Conservation (phyloP, 2,113 vertebrate species). For the Acanthochromis polyacanthus region DNA sequence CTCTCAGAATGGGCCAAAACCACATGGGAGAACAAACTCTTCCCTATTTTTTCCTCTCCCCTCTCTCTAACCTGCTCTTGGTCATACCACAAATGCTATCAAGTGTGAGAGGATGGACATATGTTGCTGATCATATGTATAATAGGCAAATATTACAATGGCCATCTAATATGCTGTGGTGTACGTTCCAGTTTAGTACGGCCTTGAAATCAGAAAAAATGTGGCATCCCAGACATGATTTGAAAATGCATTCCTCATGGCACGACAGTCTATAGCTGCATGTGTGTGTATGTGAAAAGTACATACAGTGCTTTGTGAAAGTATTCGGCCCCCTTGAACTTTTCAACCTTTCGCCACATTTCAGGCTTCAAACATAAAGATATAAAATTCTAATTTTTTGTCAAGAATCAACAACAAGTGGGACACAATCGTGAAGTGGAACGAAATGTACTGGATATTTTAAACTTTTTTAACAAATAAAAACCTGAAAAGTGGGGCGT, state of each 20-base stretch:
- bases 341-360: too few relatives aligned
- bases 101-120: slow-evolving; percentile 79
- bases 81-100: slow-evolving; percentile 76
- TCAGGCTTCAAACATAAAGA: too few relatives aligned
- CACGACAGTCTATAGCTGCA: slow-evolving; percentile 12
- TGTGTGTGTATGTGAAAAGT: not conserved
- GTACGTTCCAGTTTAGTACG: slow-evolving; percentile 46
- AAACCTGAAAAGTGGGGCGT: too few relatives aligned
- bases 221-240: slow-evolving; percentile 59
- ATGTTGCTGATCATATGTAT: slow-evolving; percentile 82
- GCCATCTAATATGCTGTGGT: slow-evolving; percentile 77
- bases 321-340: too few relatives aligned
- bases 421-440: too few relatives aligned
- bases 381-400: too few relatives aligned
- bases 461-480: too few relatives aligned
- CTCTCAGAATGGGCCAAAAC: slow-evolving; percentile 76
- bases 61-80: slow-evolving; percentile 70
- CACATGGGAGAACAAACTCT: slow-evolving; percentile 81
- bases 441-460: too few relatives aligned
- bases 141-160: slow-evolving; percentile 73
- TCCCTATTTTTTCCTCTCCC: slow-evolving; percentile 44
- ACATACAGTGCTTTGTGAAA: too few relatives aligned
- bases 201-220: slow-evolving; percentile 52
- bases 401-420: too few relatives aligned
- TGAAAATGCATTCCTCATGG: slow-evolving; percentile 67